Conservation (phyloP, 2,797 vertebrate genomes). For the Cetoscarus ocellatus region DNA sequence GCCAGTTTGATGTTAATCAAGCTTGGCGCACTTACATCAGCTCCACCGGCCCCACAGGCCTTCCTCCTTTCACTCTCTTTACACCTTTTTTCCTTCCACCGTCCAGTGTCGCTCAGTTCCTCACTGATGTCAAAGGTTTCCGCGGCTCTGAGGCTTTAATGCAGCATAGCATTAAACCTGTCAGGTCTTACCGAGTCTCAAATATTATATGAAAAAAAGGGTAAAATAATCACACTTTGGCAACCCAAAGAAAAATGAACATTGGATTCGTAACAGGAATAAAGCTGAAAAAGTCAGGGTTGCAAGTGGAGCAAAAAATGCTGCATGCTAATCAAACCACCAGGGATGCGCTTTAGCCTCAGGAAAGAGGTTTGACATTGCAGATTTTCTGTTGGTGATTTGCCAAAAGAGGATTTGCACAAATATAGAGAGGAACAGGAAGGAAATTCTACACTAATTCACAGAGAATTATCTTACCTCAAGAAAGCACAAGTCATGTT, state of each 20-base stretch:
- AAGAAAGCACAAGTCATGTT: background rate
- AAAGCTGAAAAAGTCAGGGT: background rate
- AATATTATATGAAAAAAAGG: background rate
- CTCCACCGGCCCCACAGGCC: constrained; percentile 3
- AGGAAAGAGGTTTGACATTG: constrained; percentile 34
- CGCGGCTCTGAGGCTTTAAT: constrained; percentile 6
- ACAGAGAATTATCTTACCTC: background rate
- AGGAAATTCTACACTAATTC: background rate
- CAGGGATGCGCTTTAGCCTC: constrained; percentile 21
- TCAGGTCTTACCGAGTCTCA: background rate
- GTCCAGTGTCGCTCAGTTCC: constrained; percentile 3
- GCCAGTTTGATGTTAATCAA: constrained; percentile 28
- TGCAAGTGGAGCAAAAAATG: constrained; percentile 3
- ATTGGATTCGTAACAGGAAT: background rate
- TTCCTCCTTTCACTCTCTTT: constrained; percentile 10
- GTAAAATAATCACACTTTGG: background rate
- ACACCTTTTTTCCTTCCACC: constrained; percentile 12
- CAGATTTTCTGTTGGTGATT: constrained; percentile 20
- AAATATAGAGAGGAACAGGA: background rate
- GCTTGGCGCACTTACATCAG: constrained; percentile 17
- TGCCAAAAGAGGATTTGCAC: constrained; percentile 19
- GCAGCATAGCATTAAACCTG: background rate
- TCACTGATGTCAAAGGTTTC: background rate
- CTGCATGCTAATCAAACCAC: constrained; percentile 28
- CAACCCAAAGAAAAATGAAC: background rate